These are phyloP conservation scores for Camponotus vicinus DNA, from an alignment of 1,140 invertebrate genomes.

Conservation along the genomic window DNA sequence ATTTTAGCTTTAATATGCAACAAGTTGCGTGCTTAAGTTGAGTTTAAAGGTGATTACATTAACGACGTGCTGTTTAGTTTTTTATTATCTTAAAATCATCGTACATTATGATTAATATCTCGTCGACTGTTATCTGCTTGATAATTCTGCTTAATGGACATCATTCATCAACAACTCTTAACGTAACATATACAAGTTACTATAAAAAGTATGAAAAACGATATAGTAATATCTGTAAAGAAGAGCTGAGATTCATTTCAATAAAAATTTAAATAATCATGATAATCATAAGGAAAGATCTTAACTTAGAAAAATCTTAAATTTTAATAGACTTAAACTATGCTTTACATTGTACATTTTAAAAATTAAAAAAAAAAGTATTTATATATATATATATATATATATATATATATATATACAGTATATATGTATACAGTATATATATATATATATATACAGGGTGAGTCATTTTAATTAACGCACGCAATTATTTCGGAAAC, in stretches of 20 bases:
- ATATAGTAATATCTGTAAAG: background rate
- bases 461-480: too few species aligned
- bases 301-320: background rate
- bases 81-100: constrained; percentile 31
- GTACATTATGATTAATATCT: constrained; percentile 7
- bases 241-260: background rate
- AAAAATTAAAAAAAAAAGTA: constrained; percentile 1
- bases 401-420: background rate
- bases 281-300: background rate
- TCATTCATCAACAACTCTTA: background rate
- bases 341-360: background rate
- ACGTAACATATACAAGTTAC: background rate
- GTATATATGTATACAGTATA: background rate
- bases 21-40: constrained; percentile 21
- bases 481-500: too few species aligned
- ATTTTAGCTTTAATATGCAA: background rate
- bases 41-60: background rate
- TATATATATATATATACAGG: background rate
- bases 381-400: background rate
- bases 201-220: background rate
- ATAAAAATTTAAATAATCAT: background rate
- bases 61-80: background rate
- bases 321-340: background rate
- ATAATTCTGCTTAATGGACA: constrained; percentile 5
- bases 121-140: background rate